phyloP scores from a whole-genome alignment of 2,888 invertebrate genomes.

The Hypolimnas misippus region DNA sequence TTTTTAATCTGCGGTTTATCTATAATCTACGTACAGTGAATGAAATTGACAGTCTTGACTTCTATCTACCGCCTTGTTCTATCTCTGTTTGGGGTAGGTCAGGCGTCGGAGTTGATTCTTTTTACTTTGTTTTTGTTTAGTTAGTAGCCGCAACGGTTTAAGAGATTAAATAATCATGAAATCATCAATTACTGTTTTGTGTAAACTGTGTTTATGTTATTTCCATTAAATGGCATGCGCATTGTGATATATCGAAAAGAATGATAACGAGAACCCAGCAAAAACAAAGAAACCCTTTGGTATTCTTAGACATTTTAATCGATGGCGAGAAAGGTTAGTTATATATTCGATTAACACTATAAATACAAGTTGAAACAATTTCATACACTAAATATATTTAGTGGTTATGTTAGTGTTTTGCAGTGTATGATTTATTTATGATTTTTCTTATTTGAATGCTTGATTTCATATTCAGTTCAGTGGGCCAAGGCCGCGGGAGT shows the following conservation, averaged over 20 bases:
- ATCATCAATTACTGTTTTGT: constrained; percentile 36
- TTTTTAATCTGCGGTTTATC: too few species aligned
- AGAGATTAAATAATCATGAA: constrained; percentile 39
- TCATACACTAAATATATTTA: constrained; percentile 1
- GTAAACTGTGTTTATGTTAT: constrained; percentile 18
- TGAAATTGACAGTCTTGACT: not conserved
- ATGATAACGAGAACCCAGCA: constrained; percentile 47
- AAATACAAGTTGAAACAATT: not conserved
- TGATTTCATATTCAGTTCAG: constrained; percentile 43
- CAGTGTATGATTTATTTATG: constrained; percentile 43
- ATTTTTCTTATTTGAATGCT: constrained; percentile 40
- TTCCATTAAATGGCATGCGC: constrained; percentile 29
- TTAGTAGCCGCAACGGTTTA: constrained; percentile 37
- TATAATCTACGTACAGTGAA: not conserved
- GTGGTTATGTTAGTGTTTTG: constrained; percentile 26
- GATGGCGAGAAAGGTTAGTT: constrained; percentile 86
- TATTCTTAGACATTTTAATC: constrained; percentile 88
- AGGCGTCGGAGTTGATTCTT: constrained; percentile 37
- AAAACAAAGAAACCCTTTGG: constrained; percentile 85
- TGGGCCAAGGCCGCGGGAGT: constrained; percentile 51
- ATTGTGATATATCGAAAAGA: constrained; percentile 39
- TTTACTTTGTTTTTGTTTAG: constrained; percentile 46
- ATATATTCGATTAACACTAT: constrained; percentile 10
- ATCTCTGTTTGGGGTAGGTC: constrained; percentile 45
- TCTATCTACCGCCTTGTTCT: constrained; percentile 7